Percentiles rank a stretch among this genome's conserved stretches.
phyloP scores from a whole-genome alignment of 1,140 invertebrate genomes.

The Brachionus sp. region DNA sequence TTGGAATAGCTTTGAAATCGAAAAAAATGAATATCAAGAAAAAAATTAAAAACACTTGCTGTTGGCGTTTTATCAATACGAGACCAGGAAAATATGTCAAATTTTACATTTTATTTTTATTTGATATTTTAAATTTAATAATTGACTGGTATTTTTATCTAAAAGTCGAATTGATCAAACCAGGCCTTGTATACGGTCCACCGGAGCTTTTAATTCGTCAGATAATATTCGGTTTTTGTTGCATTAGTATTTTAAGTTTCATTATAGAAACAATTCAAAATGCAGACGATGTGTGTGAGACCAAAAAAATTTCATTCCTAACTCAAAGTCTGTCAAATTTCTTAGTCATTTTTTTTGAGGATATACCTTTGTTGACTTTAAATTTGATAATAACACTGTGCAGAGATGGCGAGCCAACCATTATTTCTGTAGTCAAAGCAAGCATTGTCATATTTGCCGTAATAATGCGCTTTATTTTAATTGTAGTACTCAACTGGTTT shows the following conservation, averaged over 20 bases:
- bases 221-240: constrained; percentile 18
- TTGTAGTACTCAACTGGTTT: background rate
- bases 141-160: constrained; percentile 34
- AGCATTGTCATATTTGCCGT: background rate
- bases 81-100: constrained; percentile 27
- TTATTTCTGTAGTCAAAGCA: constrained; percentile 5
- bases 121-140: background rate
- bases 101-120: constrained; percentile 11
- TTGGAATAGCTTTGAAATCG: background rate
- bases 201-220: background rate
- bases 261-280: constrained; percentile 22
- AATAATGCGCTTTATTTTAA: background rate
- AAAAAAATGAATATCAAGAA: constrained; percentile 7
- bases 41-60: background rate
- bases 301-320: background rate
- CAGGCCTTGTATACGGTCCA: constrained; percentile 9
- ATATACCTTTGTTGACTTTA: background rate
- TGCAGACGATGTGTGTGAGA: background rate
- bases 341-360: constrained; percentile 15
- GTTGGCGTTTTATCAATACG: constrained; percentile 24
- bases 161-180: background rate
- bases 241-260: background rate
- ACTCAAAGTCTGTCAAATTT: constrained; percentile 21
- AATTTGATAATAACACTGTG: constrained; percentile 5
- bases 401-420: constrained; percentile 15